phyloP scores from a whole-genome alignment of 2,797 vertebrate species.

The Phalloptychus januarius region DNA sequence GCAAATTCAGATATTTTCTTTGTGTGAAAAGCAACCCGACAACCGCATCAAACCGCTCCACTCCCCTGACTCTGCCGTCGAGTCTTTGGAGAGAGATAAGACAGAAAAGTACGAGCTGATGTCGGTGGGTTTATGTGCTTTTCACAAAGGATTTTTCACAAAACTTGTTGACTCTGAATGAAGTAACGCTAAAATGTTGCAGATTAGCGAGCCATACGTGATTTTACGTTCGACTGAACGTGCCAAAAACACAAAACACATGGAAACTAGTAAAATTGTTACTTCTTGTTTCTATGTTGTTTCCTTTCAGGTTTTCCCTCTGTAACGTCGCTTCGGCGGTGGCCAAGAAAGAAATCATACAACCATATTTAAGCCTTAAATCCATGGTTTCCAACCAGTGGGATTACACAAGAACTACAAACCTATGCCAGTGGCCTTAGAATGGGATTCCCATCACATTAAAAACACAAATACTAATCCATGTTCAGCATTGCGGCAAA shows the following conservation, averaged over 20 bases:
- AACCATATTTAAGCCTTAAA: slow-evolving; percentile 18
- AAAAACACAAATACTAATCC: slow-evolving; percentile 20
- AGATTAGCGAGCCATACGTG: not conserved
- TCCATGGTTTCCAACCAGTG: slow-evolving; percentile 14
- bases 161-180: slow-evolving; percentile 4
- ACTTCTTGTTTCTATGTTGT: not conserved
- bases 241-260: not conserved
- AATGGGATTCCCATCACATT: slow-evolving; percentile 11
- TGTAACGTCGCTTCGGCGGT: not conserved
- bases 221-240: not conserved
- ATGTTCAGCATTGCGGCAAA: slow-evolving; percentile 21
- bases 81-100: not conserved
- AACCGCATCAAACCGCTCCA: not conserved
- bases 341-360: not conserved
- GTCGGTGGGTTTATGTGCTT: not conserved
- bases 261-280: not conserved
- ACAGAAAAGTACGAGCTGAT: not conserved
- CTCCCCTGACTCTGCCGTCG: not conserved
- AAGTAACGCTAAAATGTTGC: not conserved
- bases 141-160: not conserved
- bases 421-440: slow-evolving; percentile 2
- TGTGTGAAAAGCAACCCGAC: slow-evolving; percentile 2
- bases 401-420: slow-evolving; percentile 14
- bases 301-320: not conserved
- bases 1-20: not conserved